These are phyloP conservation scores for Tenthredo amoena DNA, from an alignment of 2,888 invertebrate genomes.

Conservation along the genomic window DNA sequence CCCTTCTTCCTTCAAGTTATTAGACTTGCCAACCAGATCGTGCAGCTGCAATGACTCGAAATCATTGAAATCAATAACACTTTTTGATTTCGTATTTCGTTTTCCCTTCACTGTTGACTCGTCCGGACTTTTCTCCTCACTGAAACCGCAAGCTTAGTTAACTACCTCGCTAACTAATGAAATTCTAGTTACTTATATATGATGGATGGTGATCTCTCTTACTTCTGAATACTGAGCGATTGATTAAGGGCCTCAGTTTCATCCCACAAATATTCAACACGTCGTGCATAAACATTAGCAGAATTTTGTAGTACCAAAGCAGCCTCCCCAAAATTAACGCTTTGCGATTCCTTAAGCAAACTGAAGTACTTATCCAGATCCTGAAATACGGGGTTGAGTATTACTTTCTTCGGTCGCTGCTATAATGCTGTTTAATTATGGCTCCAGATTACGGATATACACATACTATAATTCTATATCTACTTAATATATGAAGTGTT, in stretches of 20 bases:
- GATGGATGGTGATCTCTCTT: conserved; percentile 50
- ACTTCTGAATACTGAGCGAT: conserved; percentile 70
- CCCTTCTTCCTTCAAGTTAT: conserved; percentile 63
- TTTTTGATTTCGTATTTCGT: conserved; percentile 57
- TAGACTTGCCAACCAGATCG: conserved; percentile 66
- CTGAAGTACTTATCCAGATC: conserved; percentile 68
- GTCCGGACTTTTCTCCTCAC: conserved; percentile 58
- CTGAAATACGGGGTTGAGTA: conserved; percentile 59
- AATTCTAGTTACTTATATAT: neutral
- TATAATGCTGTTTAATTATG: neutral
- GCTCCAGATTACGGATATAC: neutral
- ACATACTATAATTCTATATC: neutral
- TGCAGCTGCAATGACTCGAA: conserved; percentile 66
- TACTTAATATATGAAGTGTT: neutral
- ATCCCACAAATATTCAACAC: conserved; percentile 84
- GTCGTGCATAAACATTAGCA: conserved; percentile 85
- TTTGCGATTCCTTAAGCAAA: conserved; percentile 63
- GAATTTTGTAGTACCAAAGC: conserved; percentile 89
- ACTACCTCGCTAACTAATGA: neutral
- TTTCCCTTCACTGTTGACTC: conserved; percentile 57
- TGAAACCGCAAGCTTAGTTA: conserved; percentile 16
- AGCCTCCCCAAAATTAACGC: conserved; percentile 86
- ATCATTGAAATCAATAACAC: conserved; percentile 64
- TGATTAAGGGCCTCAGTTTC: conserved; percentile 77
- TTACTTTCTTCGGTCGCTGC: neutral